A percentile compares a stretch with the other conserved stretches of the same genome.
Conservation (phyloP, 2,113 vertebrate species). For the Hippocampus abdominalis region DNA sequence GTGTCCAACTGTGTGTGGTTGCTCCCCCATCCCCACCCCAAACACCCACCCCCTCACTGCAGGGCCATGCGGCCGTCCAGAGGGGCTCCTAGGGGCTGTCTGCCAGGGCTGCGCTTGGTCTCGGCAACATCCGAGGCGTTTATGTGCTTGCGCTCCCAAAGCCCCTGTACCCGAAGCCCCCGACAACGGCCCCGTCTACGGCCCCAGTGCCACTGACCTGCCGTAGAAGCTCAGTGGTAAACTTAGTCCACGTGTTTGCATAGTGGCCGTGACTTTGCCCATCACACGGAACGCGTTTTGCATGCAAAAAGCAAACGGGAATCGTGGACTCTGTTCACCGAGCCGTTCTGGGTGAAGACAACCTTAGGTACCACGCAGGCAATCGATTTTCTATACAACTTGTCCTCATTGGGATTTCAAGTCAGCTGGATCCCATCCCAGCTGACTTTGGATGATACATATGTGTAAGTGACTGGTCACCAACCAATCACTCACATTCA, state of each 20-base stretch:
- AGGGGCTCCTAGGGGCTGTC: conserved; percentile 72
- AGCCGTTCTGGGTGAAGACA: neutral
- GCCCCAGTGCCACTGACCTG: conserved; percentile 70
- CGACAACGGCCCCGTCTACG: conserved; percentile 65
- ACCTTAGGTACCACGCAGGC: neutral
- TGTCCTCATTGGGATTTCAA: neutral
- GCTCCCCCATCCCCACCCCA: conserved; percentile 55
- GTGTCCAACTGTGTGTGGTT: conserved; percentile 65
- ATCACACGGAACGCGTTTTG: conserved; percentile 25
- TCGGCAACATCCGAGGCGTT: conserved; percentile 72
- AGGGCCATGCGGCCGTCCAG: conserved; percentile 73
- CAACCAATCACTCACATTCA: too few relatives aligned
- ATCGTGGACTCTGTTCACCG: neutral
- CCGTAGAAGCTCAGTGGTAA: conserved; percentile 73
- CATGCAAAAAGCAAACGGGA: conserved; percentile 41
- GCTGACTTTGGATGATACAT: too few relatives aligned
- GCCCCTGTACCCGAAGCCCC: conserved; percentile 66
- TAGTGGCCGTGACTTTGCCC: neutral
- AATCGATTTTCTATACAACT: neutral
- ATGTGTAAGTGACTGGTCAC: too few relatives aligned
- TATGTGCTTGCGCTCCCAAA: conserved; percentile 74
- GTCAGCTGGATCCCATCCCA: too few relatives aligned
- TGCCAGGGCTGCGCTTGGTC: conserved; percentile 75
- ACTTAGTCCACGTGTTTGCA: conserved; percentile 48
- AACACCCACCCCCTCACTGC: conserved; percentile 59